Conservation (phyloP, 2,888 invertebrate genomes). For the Aquatica leii region DNA sequence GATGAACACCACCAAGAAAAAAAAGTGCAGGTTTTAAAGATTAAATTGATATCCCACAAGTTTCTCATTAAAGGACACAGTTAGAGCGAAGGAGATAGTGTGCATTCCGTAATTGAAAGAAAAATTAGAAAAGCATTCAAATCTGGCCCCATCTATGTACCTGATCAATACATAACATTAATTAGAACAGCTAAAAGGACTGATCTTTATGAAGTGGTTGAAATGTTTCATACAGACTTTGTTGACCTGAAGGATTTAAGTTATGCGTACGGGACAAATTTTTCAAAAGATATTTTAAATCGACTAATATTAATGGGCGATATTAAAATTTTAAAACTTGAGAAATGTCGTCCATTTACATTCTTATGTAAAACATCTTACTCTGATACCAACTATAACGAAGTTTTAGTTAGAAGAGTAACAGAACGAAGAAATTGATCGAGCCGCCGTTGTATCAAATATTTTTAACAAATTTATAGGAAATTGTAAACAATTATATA, state of each 20-base stretch:
- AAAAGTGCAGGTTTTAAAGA: constrained; percentile 1
- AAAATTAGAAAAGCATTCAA: constrained; percentile 23
- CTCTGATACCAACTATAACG: too few species aligned
- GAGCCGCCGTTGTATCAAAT: too few species aligned
- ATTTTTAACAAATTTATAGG: background rate
- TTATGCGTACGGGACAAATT: background rate
- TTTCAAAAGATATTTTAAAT: too few species aligned
- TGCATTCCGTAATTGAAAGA: constrained; percentile 49
- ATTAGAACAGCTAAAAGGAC: constrained; percentile 7
- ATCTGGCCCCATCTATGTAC: constrained; percentile 8
- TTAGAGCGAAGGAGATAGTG: constrained; percentile 52
- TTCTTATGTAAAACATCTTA: too few species aligned
- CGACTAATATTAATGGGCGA: too few species aligned
- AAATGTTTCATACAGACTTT: constrained; percentile 7
- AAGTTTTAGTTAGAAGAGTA: too few species aligned
- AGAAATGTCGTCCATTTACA: too few species aligned
- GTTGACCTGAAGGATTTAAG: background rate
- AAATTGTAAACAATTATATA: background rate
- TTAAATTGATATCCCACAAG: constrained; percentile 39
- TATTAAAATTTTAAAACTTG: too few species aligned
- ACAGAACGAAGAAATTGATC: too few species aligned
- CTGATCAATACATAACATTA: constrained; percentile 7
- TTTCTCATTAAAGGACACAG: constrained; percentile 46
- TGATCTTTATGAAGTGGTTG: background rate
- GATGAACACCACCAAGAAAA: constrained; percentile 34